Conservation (phyloP, 2,797 vertebrate species). For the Macropus fuliginosus region DNA sequence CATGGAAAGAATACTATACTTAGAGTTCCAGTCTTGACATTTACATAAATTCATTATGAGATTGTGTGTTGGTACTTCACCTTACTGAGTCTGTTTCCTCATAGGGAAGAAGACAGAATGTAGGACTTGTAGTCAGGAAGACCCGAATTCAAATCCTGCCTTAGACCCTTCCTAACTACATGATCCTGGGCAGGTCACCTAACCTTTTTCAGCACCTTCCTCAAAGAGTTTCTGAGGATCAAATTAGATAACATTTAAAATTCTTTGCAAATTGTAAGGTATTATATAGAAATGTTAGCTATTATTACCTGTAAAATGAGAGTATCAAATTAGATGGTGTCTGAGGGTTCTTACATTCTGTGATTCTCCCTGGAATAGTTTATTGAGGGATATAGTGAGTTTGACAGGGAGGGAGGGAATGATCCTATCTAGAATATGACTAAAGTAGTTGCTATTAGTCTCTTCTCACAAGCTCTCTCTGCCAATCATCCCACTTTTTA, state of each 20-base stretch:
- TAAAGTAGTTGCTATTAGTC: neutral
- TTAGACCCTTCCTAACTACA: neutral
- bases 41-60: neutral
- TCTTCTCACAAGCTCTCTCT: neutral
- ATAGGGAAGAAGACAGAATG: neutral
- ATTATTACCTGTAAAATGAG: neutral
- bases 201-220: neutral
- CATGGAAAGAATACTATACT: neutral
- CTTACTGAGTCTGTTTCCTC: neutral
- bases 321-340: rapidly evolving
- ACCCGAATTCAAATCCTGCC: neutral
- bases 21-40: neutral
- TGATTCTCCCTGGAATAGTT: neutral
- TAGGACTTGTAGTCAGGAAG: neutral
- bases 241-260: neutral
- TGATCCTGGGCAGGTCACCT: neutral
- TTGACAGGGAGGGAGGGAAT: neutral
- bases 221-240: neutral
- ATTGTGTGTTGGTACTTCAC: neutral
- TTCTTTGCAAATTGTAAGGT: neutral
- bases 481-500: neutral
- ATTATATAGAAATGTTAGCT: neutral
- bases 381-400: neutral
- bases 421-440: rapidly evolving
- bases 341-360: neutral